These are phyloP conservation scores for Halisarca cf. caerulea DNA, from an alignment of 37 sponge, comb jelly and placozoan species.

Conservation along the genomic window DNA sequence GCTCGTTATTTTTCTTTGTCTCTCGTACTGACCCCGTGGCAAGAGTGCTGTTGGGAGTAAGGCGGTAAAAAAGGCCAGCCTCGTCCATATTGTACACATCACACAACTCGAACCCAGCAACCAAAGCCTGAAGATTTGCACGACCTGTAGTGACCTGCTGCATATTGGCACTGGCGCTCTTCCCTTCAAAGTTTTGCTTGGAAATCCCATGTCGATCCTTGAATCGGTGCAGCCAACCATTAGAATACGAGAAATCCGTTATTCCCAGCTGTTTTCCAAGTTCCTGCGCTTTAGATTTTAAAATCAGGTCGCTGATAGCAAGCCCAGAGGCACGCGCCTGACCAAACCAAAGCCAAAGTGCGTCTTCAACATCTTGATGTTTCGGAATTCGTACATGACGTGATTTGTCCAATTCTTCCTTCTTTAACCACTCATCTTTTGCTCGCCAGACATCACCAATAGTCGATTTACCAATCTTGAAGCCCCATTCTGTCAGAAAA, in stretches of 20 bases:
- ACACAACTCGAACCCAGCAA: not conserved
- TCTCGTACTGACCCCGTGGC: constrained; percentile 3
- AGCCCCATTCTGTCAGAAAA: constrained; percentile 12
- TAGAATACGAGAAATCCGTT: not conserved
- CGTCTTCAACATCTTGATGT: constrained; percentile 6
- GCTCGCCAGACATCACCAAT: constrained; percentile 25
- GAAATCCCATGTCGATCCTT: not conserved
- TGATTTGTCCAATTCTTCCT: not conserved
- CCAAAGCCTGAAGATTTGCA: not conserved
- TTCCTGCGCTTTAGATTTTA: constrained; percentile 19
- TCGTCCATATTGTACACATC: constrained; percentile 18
- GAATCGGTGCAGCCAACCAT: not conserved
- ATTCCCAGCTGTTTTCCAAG: not conserved
- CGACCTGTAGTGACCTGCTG: not conserved
- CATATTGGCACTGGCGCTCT: constrained; percentile 1
- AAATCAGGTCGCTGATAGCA: constrained; percentile 3
- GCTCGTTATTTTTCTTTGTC: constrained; percentile 24
- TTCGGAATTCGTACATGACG: not conserved
- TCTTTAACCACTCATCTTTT: constrained; percentile 6
- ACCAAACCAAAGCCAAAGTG: constrained; percentile 25
- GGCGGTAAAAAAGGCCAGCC: not conserved
- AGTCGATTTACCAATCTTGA: not conserved
- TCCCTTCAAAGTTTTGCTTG: not conserved
- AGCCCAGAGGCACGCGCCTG: not conserved
- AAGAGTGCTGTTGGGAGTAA: constrained; percentile 5